Evolutionary conservation across 1,140 invertebrate species (phyloP).

Genomic region (Brachionus sp.): DNA sequence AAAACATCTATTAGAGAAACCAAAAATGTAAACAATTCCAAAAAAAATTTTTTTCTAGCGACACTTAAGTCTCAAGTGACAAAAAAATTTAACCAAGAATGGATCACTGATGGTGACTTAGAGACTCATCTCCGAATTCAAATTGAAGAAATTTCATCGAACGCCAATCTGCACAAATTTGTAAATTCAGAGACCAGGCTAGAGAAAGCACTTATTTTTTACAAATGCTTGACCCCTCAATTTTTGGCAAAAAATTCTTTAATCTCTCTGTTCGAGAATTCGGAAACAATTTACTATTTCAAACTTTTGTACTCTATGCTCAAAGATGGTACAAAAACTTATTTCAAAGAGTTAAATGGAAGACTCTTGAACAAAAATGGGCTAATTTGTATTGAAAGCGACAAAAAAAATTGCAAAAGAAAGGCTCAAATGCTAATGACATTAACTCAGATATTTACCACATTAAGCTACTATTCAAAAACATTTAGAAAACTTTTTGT

Average conservation of each 20-base stretch:
- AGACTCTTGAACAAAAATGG: background rate
- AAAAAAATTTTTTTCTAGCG: background rate
- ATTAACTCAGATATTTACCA: background rate
- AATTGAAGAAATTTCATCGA: background rate
- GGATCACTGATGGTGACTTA: background rate
- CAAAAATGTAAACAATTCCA: background rate
- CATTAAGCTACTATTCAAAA: background rate
- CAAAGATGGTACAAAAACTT: background rate
- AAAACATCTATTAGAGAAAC: background rate
- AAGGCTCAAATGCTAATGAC: constrained; percentile 1
- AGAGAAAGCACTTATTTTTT: background rate
- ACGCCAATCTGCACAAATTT: background rate
- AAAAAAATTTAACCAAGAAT: background rate
- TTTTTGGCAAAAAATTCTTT: background rate
- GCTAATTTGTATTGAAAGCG: background rate
- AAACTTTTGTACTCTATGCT: background rate
- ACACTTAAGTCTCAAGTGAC: background rate
- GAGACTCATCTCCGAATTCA: background rate
- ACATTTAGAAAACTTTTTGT: background rate
- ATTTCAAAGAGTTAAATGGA: background rate
- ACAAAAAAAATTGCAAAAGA: background rate
- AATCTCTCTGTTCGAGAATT: background rate
- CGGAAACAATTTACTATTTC: background rate
- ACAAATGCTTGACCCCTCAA: background rate
- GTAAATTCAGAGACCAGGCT: background rate